These are phyloP conservation scores for Champsocephalus gunnari DNA, from an alignment of 2,797 vertebrate genomes.

Conservation along the genomic window DNA sequence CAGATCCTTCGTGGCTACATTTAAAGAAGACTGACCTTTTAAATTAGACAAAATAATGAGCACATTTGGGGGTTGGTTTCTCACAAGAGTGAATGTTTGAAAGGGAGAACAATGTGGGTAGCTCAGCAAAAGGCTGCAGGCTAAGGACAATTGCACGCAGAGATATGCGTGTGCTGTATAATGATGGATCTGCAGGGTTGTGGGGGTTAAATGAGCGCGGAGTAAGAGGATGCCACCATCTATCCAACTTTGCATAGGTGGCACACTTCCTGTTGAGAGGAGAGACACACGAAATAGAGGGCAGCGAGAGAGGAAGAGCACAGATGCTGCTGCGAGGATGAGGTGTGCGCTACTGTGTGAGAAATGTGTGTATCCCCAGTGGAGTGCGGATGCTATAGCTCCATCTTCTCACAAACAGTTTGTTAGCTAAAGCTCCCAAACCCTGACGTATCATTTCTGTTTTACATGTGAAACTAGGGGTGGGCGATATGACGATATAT, in stretches of 20 bases:
- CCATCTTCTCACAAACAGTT: conserved; percentile 58
- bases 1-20: conserved; percentile 6
- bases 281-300: conserved; percentile 66
- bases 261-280: conserved; percentile 61
- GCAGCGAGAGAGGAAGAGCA: conserved; percentile 59
- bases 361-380: conserved; percentile 58
- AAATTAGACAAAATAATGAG: conserved; percentile 29
- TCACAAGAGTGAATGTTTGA: background rate
- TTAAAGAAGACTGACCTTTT: conserved; percentile 19
- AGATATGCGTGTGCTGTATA: conserved; percentile 45
- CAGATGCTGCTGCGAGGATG: conserved; percentile 62
- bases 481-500: no score
- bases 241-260: conserved; percentile 66
- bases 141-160: conserved; percentile 35
- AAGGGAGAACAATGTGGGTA: background rate
- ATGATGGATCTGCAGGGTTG: conserved; percentile 73
- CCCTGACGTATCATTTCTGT: conserved; percentile 45
- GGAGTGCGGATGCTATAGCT: conserved; percentile 58
- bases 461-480: conserved; percentile 50
- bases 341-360: conserved; percentile 55
- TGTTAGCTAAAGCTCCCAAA: conserved; percentile 55
- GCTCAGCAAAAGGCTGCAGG: conserved; percentile 22
- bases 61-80: conserved; percentile 1
- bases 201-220: conserved; percentile 73
- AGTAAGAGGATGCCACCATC: conserved; percentile 68